A percentile compares a stretch with the other conserved stretches of the same genome.
Evolutionary conservation across 2,113 vertebrate species (phyloP).

Genomic region (Semnornis frantzii): DNA sequence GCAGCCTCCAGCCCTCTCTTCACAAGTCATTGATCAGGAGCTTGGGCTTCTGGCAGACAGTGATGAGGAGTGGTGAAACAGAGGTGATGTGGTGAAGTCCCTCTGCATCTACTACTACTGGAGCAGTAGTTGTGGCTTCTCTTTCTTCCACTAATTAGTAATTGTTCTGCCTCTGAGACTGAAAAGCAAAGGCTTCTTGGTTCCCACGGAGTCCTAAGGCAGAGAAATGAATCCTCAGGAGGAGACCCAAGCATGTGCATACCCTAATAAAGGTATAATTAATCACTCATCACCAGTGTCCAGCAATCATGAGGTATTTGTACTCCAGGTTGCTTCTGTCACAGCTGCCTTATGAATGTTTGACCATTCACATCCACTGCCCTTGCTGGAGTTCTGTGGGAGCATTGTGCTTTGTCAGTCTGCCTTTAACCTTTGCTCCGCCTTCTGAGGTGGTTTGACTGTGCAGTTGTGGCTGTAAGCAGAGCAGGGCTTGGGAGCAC

Average conservation of each 20-base stretch:
- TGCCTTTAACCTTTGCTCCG: background rate
- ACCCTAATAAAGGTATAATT: constrained; percentile 8
- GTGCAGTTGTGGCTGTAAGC: background rate
- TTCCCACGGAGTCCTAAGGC: background rate
- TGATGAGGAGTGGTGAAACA: background rate
- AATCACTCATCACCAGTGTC: background rate
- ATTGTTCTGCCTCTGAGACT: background rate
- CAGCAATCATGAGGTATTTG: background rate
- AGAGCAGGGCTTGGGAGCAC: background rate
- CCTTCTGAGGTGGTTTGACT: background rate
- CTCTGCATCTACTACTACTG: background rate
- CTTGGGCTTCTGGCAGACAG: background rate
- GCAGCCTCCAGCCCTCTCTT: background rate
- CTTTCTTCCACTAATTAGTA: background rate
- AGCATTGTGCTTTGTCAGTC: background rate
- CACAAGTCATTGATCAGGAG: background rate
- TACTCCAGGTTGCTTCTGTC: background rate
- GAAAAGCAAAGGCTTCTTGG: background rate
- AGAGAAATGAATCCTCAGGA: background rate
- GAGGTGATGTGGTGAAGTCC: background rate
- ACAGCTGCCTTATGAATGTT: background rate
- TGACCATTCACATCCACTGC: background rate
- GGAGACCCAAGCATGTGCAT: background rate
- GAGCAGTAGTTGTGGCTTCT: background rate
- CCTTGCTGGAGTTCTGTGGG: background rate